These are phyloP conservation scores for Copidosoma floridanum DNA, from an alignment of 1,140 invertebrate species.

Conservation along the genomic window DNA sequence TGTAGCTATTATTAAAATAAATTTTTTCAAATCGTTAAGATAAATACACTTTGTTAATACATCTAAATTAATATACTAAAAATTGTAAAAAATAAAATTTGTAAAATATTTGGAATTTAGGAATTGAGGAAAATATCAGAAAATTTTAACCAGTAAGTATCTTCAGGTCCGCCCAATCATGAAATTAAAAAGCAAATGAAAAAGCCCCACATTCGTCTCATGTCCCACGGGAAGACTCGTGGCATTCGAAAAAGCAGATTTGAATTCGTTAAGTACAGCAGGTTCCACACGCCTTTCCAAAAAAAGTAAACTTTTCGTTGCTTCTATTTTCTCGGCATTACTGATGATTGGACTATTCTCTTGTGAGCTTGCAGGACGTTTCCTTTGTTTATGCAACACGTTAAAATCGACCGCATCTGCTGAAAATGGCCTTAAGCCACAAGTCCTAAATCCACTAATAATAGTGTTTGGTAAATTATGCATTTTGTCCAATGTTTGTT, in stretches of 20 bases:
- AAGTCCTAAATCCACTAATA: slow-evolving; percentile 1
- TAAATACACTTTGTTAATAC: too few relatives aligned
- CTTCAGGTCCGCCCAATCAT: neutral
- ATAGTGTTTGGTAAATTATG: neutral
- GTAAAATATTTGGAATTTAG: too few relatives aligned
- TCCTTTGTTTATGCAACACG: neutral
- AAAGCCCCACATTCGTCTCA: neutral
- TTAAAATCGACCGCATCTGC: slow-evolving; percentile 1
- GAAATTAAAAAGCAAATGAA: too few relatives aligned
- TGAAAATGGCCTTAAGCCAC: slow-evolving; percentile 6
- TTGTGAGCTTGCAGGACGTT: too few relatives aligned
- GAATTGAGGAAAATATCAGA: too few relatives aligned
- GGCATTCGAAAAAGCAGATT: neutral
- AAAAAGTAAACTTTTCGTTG: too few relatives aligned
- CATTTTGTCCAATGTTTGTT: slow-evolving; percentile 4
- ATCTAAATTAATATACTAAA: too few relatives aligned
- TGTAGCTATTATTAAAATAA: too few relatives aligned
- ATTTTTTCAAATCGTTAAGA: too few relatives aligned
- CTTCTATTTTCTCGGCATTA: too few relatives aligned
- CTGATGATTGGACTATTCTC: too few relatives aligned
- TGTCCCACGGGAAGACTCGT: neutral
- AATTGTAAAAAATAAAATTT: too few relatives aligned
- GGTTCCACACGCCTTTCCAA: neutral
- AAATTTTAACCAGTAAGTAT: neutral
- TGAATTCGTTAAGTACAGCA: neutral